These are phyloP conservation scores for Dryadula phaetusa DNA, from an alignment of 2,888 invertebrate species.

Conservation along the genomic window DNA sequence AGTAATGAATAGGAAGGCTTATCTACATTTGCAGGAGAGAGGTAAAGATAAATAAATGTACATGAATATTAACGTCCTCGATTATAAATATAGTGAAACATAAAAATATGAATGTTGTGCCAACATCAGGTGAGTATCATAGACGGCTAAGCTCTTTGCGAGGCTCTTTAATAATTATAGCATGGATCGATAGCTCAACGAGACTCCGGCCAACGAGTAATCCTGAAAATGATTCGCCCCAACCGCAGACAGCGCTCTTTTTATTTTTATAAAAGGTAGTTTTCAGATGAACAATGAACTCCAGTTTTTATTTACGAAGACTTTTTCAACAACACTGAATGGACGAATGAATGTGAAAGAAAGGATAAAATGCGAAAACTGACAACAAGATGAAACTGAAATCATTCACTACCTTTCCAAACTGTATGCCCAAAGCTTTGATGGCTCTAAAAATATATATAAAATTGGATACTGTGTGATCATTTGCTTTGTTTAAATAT, in stretches of 20 bases:
- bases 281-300: slow-evolving; percentile 39
- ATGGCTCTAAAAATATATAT: slow-evolving; percentile 2
- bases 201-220: slow-evolving; percentile 48
- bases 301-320: slow-evolving; percentile 36
- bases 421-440: slow-evolving; percentile 5
- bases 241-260: slow-evolving; percentile 42
- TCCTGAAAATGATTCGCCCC: slow-evolving; percentile 50
- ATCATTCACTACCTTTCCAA: not conserved
- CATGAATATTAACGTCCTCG: not conserved
- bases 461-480: not conserved
- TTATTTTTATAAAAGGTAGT: slow-evolving; percentile 42
- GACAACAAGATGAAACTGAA: slow-evolving; percentile 13
- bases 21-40: not conserved
- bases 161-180: slow-evolving; percentile 58
- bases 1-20: no score
- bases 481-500: not conserved
- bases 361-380: slow-evolving; percentile 27
- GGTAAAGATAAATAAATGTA: not conserved
- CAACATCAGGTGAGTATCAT: slow-evolving; percentile 36
- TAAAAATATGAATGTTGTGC: slow-evolving; percentile 30
- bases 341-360: slow-evolving; percentile 30
- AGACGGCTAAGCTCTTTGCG: slow-evolving; percentile 42
- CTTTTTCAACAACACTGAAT: slow-evolving; percentile 37
- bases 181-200: slow-evolving; percentile 52
- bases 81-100: slow-evolving; percentile 14